Conservation (phyloP, 2,797 vertebrate species). For the Syngnathus rostellatus region DNA sequence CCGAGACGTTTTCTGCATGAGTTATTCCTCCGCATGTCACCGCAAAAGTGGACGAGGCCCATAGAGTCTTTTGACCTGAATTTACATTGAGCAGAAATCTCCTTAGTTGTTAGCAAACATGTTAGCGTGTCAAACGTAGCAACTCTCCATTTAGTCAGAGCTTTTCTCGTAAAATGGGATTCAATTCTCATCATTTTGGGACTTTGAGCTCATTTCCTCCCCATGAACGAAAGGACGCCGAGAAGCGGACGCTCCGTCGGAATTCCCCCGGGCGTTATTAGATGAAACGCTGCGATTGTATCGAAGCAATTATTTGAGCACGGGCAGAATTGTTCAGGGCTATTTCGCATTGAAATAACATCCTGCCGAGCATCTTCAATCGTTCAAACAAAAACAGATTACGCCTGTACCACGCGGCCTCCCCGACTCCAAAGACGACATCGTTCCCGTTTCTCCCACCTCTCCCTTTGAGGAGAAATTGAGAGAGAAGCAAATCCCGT, state of each 20-base stretch:
- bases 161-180: neutral
- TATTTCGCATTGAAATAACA: conserved; percentile 44
- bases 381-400: conserved; percentile 43
- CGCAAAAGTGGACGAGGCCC: neutral
- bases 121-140: too few relatives aligned
- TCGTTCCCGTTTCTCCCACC: conserved; percentile 22
- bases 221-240: neutral
- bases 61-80: neutral
- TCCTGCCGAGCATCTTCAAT: conserved; percentile 38
- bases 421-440: conserved; percentile 32
- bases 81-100: neutral
- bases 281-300: conserved; percentile 49
- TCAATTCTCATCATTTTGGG: neutral
- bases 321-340: conserved; percentile 13
- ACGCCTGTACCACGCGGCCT: conserved; percentile 19
- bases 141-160: neutral
- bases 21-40: conserved; percentile 27
- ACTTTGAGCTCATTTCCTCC: neutral
- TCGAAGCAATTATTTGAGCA: conserved; percentile 58
- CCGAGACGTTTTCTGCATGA: conserved; percentile 42
- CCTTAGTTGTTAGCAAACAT: too few relatives aligned
- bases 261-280: conserved; percentile 41
- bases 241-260: conserved; percentile 18
- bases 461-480: conserved; percentile 4
- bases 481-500: conserved; percentile 29